A percentile compares a stretch with the other conserved stretches of the same genome.
Conservation (phyloP, 1,140 invertebrate species). For the Aricia agestis region DNA sequence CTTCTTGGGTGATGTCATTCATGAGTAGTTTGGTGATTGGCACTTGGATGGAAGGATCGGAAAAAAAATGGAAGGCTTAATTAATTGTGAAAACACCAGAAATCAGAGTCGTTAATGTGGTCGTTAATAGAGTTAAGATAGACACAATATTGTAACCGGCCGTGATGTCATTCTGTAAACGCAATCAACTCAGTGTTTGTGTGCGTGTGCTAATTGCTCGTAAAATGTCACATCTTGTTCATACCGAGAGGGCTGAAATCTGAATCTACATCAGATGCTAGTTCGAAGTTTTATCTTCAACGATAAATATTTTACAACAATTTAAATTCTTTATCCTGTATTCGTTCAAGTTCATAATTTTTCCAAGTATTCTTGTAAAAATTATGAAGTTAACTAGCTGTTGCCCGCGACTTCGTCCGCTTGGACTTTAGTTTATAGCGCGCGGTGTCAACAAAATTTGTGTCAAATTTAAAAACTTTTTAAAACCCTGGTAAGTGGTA, state of each 20-base stretch:
- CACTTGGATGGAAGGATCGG: neutral
- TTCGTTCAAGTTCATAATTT: no score
- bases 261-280: neutral
- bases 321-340: no score
- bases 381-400: no score
- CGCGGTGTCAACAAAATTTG: no score
- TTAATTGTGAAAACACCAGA: no score
- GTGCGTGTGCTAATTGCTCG: neutral
- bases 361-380: no score
- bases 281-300: neutral
- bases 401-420: no score
- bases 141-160: neutral
- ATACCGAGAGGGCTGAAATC: neutral
- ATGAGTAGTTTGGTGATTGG: neutral
- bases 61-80: neutral
- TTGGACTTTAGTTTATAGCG: no score
- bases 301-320: no score
- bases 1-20: neutral
- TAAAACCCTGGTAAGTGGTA: no score
- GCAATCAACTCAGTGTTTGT: neutral
- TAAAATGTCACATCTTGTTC: neutral
- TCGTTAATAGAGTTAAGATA: neutral
- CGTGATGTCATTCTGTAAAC: slow-evolving; percentile 1
- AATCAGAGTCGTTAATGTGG: neutral
- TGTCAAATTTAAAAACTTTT: no score